Conservation (phyloP, 2,888 invertebrate species). For the Mythimna ferrago region DNA sequence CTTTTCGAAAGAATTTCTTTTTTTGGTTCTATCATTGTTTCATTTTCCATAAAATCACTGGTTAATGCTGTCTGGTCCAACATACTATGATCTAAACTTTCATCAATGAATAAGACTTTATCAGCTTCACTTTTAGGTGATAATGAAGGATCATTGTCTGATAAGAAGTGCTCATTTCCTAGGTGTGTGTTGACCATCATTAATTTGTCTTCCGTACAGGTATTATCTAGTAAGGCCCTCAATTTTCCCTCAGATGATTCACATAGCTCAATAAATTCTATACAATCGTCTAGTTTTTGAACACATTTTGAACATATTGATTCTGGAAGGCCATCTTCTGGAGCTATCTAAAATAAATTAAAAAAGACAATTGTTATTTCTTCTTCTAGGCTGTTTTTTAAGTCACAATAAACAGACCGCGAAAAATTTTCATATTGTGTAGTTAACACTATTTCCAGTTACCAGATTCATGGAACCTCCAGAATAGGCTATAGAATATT, state of each 20-base stretch:
- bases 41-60: constrained; percentile 36
- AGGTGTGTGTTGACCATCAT: constrained; percentile 24
- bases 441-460: neutral
- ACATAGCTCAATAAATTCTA: constrained; percentile 79
- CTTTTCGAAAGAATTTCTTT: constrained; percentile 37
- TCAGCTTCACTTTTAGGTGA: constrained; percentile 67
- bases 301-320: constrained; percentile 80
- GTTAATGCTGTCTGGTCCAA: constrained; percentile 38
- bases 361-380: neutral
- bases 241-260: constrained; percentile 77
- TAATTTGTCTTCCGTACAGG: constrained; percentile 49
- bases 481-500: neutral
- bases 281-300: constrained; percentile 75
- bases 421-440: neutral
- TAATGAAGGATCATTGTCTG: constrained; percentile 49
- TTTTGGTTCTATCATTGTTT: constrained; percentile 31
- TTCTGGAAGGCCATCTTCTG: constrained; percentile 80
- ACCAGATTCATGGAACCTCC: no score
- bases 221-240: constrained; percentile 63
- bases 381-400: neutral
- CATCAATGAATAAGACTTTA: constrained; percentile 60
- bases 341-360: constrained; percentile 74
- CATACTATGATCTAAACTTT: constrained; percentile 58
- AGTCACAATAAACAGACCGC: neutral
- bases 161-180: constrained; percentile 40